Evolutionary conservation across 64 coral and sea anemone species (phyloP).

Genomic region (Hydrozoanthus tunicans): DNA sequence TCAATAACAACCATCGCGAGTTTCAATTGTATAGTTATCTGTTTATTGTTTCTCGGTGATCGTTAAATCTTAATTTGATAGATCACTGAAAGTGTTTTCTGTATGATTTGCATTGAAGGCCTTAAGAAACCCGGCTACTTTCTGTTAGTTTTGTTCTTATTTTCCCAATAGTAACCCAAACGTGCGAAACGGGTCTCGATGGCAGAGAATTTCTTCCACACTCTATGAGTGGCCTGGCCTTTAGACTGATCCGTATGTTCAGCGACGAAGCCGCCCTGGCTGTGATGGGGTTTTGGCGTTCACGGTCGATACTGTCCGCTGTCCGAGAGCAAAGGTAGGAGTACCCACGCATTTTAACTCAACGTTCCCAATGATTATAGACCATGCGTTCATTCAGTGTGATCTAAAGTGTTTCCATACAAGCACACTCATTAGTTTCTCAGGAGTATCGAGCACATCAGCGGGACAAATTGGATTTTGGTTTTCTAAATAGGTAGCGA

Average conservation of each 20-base stretch:
- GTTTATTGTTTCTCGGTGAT: slow-evolving; percentile 36
- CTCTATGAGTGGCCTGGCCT: no score
- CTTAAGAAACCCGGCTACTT: not conserved
- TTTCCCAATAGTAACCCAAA: not conserved
- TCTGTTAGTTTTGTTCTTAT: not conserved
- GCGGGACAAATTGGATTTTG: slow-evolving; percentile 99
- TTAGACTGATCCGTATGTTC: no score
- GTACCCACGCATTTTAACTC: not conserved
- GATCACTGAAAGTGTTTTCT: slow-evolving; percentile 26
- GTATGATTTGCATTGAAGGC: not conserved
- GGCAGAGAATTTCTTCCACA: no score
- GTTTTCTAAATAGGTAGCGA: slow-evolving; percentile 86
- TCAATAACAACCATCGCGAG: slow-evolving; percentile 33
- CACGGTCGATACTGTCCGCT: not conserved
- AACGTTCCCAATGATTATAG: not conserved
- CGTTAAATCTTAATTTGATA: slow-evolving; percentile 64
- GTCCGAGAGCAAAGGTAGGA: no score
- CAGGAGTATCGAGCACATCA: slow-evolving; percentile 90
- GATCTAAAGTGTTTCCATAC: slow-evolving; percentile 66
- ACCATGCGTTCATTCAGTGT: not conserved
- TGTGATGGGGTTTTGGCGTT: no score
- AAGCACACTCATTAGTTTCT: slow-evolving; percentile 94
- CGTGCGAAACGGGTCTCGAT: no score
- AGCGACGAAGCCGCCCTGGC: no score
- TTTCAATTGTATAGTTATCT: slow-evolving; percentile 25